These are phyloP conservation scores for Heteronetta atricapilla DNA, from an alignment of 2,113 vertebrate species.

Conservation along the genomic window DNA sequence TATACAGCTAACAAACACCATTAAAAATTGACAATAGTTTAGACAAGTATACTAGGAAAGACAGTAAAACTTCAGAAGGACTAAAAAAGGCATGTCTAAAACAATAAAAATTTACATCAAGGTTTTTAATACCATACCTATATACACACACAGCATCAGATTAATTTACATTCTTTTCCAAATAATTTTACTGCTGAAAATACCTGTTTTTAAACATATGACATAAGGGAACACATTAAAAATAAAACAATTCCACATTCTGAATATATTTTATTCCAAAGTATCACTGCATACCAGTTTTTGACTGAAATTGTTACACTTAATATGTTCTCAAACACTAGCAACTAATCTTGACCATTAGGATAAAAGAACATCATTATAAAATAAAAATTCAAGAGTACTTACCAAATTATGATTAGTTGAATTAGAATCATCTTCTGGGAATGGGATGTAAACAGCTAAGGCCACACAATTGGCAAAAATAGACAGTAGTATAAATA, in stretches of 20 bases:
- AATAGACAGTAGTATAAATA: slow-evolving; percentile 99
- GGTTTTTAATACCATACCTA: neutral
- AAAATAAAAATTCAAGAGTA: slow-evolving; percentile 46
- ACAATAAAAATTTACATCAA: neutral
- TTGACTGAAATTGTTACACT: neutral
- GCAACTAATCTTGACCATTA: neutral
- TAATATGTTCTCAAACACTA: neutral
- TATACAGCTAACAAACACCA: neutral
- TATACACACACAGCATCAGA: neutral
- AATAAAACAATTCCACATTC: neutral
- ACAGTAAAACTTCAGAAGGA: neutral
- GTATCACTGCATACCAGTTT: neutral
- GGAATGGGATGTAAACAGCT: slow-evolving; percentile 99
- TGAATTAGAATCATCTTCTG: slow-evolving; percentile 99
- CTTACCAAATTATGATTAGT: slow-evolving; percentile 99
- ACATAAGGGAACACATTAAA: neutral
- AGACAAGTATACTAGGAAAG: neutral
- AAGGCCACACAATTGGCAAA: slow-evolving; percentile 99
- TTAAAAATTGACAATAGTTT: neutral
- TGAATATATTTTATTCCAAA: neutral
- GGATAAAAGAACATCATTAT: neutral
- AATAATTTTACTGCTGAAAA: slow-evolving; percentile 34
- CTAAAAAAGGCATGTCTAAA: neutral
- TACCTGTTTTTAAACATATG: neutral
- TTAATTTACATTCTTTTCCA: neutral